Percentiles rank a stretch among this genome's conserved stretches.
Conservation (phyloP, 2,113 vertebrate species). For the Nothocercus julius region DNA sequence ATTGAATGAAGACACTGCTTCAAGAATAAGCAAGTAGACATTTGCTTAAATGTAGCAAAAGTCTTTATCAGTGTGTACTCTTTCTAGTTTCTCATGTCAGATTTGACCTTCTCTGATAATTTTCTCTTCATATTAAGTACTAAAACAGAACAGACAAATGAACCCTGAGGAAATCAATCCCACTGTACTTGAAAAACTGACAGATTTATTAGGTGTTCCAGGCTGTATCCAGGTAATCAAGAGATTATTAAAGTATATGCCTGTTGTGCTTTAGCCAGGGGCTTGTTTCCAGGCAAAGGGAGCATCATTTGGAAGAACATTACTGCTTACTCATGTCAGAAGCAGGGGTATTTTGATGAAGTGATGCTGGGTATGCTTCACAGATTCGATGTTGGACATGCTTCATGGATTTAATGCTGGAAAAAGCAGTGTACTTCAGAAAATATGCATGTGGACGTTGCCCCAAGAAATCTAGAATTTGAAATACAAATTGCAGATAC, state of each 20-base stretch:
- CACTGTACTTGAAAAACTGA: constrained; percentile 58
- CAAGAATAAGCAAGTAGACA: constrained; percentile 1
- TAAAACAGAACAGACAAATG: constrained; percentile 46
- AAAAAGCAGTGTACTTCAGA: background rate
- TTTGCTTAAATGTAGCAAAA: constrained; percentile 18
- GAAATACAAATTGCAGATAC: background rate
- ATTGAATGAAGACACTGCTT: background rate
- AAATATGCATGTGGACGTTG: background rate
- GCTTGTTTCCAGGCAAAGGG: constrained; percentile 30
- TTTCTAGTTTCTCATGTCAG: constrained; percentile 50
- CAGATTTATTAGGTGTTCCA: constrained; percentile 61
- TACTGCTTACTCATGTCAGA: constrained; percentile 54
- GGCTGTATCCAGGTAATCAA: constrained; percentile 60
- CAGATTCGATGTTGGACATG: background rate
- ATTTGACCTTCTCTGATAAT: constrained; percentile 62
- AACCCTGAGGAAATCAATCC: constrained; percentile 69
- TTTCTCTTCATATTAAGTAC: constrained; percentile 59
- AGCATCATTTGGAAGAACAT: constrained; percentile 42
- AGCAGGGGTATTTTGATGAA: constrained; percentile 7
- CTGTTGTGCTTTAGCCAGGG: constrained; percentile 46
- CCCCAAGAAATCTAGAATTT: background rate
- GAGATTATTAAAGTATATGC: constrained; percentile 59
- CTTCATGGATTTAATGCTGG: background rate
- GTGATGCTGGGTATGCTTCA: background rate
- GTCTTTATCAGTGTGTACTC: constrained; percentile 6